A percentile compares a stretch with the other conserved stretches of the same genome.
Evolutionary conservation across 2,113 vertebrate species (phyloP).

Genomic region (Strix uralensis): DNA sequence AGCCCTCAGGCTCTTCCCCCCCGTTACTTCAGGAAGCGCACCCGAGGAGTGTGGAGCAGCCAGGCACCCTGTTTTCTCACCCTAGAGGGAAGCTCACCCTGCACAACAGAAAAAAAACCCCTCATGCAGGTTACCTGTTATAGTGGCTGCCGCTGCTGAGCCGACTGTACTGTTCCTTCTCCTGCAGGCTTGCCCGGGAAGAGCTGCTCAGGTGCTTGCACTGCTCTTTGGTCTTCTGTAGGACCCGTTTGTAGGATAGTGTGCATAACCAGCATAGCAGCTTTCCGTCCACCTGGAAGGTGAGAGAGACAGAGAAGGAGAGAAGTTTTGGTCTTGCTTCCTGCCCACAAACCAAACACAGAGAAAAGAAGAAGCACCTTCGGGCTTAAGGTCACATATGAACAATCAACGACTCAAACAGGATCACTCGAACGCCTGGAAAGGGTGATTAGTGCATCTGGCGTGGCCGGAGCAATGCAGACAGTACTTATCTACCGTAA

Average conservation of each 20-base stretch:
- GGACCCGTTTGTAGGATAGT: constrained; percentile 76
- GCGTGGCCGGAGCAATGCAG: neutral
- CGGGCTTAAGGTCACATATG: neutral
- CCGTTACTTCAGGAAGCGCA: neutral
- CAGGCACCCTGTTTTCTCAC: neutral
- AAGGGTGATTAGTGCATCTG: neutral
- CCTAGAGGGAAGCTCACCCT: neutral
- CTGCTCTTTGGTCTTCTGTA: constrained; percentile 83
- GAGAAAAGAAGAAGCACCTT: neutral
- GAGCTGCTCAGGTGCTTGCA: constrained; percentile 78
- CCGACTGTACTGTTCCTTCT: constrained; percentile 77
- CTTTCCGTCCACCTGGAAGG: constrained; percentile 78
- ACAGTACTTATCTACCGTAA: neutral
- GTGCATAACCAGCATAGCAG: constrained; percentile 81
- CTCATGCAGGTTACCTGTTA: constrained; percentile 60
- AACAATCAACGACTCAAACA: neutral
- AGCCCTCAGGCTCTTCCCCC: neutral
- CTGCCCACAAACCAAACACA: neutral
- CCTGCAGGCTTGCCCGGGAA: constrained; percentile 69
- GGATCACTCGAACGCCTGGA: neutral
- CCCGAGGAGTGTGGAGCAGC: neutral
- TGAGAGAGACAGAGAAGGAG: neutral
- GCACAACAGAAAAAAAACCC: too few species aligned
- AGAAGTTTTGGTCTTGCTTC: neutral
- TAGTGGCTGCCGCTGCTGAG: constrained; percentile 74